phyloP scores from a whole-genome alignment of 30 jellyfish, hydroid and myxozoan species.

The Pelagia noctiluca region DNA sequence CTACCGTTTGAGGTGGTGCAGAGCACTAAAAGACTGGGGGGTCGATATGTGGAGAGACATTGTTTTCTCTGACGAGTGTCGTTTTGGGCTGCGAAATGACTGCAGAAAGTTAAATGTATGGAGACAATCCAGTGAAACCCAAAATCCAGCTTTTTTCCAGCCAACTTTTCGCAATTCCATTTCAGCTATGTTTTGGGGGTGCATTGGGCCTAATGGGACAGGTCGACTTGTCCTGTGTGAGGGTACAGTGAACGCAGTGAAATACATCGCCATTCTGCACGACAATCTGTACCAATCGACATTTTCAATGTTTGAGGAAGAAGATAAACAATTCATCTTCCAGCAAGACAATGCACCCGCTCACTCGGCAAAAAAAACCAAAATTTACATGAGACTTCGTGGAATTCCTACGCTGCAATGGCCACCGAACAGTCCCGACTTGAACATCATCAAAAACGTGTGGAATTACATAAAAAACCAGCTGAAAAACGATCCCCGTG shows the following conservation, averaged over 20 bases:
- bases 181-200: slow-evolving; percentile 53
- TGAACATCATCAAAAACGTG: slow-evolving; percentile 6
- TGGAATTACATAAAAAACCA: slow-evolving; percentile 4
- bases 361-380: slow-evolving; percentile 10
- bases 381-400: background rate
- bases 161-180: slow-evolving; percentile 11
- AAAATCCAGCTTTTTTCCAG: slow-evolving; percentile 19
- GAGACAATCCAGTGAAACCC: background rate
- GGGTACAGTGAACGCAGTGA: background rate
- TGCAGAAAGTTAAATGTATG: background rate
- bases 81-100: slow-evolving; percentile 13
- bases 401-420: slow-evolving; percentile 1
- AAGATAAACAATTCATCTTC: background rate
- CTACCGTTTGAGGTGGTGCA: too few species aligned
- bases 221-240: slow-evolving; percentile 13
- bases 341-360: slow-evolving; percentile 31
- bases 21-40: too few species aligned
- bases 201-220: slow-evolving; percentile 59
- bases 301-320: slow-evolving; percentile 7
- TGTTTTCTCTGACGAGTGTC: slow-evolving; percentile 30
- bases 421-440: slow-evolving; percentile 28
- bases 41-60: slow-evolving; percentile 29
- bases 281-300: background rate
- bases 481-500: slow-evolving; percentile 6
- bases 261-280: background rate